These are phyloP conservation scores for Agrochola circellaris DNA, from an alignment of 2,888 invertebrate genomes.

Conservation along the genomic window DNA sequence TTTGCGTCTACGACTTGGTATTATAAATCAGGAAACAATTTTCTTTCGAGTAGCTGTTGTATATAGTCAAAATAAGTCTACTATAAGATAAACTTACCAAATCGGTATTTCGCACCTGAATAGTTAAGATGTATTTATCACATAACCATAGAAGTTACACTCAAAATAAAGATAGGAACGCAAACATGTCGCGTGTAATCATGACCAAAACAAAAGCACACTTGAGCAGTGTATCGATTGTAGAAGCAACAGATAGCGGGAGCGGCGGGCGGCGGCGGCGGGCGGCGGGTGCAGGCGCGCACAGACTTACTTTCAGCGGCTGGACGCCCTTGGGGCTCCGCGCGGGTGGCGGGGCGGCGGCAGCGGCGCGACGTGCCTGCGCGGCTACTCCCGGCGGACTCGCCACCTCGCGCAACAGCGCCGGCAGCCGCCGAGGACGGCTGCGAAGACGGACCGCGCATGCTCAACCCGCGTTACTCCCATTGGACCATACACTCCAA, in stretches of 20 bases:
- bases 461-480: slow-evolving; percentile 61
- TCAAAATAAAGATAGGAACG: slow-evolving; percentile 3
- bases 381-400: slow-evolving; percentile 66
- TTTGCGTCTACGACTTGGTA: background rate
- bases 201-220: slow-evolving; percentile 64
- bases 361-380: slow-evolving; percentile 49
- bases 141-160: background rate
- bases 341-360: slow-evolving; percentile 27
- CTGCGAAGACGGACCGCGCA: slow-evolving; percentile 67
- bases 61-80: background rate
- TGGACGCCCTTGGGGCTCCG: slow-evolving; percentile 4
- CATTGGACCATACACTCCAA: slow-evolving; percentile 46
- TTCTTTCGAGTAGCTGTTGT: background rate
- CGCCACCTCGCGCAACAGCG: slow-evolving; percentile 44
- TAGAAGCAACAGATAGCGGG: slow-evolving; percentile 58
- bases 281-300: slow-evolving; percentile 5
- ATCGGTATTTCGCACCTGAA: background rate
- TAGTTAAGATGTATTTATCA: background rate
- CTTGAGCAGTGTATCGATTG: slow-evolving; percentile 55
- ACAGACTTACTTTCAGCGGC: slow-evolving; percentile 38
- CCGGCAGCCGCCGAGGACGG: slow-evolving; percentile 24
- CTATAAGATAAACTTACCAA: slow-evolving; percentile 24
- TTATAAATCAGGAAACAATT: background rate
- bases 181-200: slow-evolving; percentile 46
- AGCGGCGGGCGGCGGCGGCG: slow-evolving; percentile 3